Evolutionary conservation across 2,888 invertebrate species (phyloP).

Genomic region (Cerastoderma edule): DNA sequence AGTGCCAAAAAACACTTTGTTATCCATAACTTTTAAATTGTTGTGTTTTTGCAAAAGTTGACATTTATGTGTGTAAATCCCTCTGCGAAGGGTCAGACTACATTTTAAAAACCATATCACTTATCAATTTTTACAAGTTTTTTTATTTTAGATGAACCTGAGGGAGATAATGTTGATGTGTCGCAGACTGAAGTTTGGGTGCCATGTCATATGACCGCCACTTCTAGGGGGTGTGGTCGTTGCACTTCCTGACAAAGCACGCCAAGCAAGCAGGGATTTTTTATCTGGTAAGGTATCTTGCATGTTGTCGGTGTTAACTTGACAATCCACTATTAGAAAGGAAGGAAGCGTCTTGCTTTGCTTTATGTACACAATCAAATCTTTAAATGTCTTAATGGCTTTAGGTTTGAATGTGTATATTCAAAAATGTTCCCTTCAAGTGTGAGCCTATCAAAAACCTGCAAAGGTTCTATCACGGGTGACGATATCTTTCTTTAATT

Average conservation of each 20-base stretch:
- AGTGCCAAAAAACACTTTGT: too few relatives aligned
- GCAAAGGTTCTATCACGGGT: too few relatives aligned
- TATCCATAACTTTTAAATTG: too few relatives aligned
- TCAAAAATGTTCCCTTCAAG: too few relatives aligned
- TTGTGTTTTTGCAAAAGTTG: not conserved
- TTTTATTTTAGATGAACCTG: conserved; percentile 55
- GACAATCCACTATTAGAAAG: too few relatives aligned
- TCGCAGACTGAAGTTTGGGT: conserved; percentile 8
- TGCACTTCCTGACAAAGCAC: conserved; percentile 38
- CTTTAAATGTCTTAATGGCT: too few relatives aligned
- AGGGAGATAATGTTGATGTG: conserved; percentile 11
- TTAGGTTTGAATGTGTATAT: too few relatives aligned
- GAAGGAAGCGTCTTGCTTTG: too few relatives aligned
- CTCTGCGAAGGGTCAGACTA: not conserved
- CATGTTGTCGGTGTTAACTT: too few relatives aligned
- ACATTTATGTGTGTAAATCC: not conserved
- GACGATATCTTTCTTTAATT: too few relatives aligned
- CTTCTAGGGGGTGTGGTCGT: conserved; percentile 29
- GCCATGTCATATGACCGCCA: conserved; percentile 18
- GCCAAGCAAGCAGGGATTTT: conserved; percentile 18
- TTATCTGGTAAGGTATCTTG: conserved; percentile 57
- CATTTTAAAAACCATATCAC: conserved; percentile 6
- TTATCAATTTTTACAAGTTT: conserved; percentile 52
- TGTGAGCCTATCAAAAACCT: too few relatives aligned
- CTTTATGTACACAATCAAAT: too few relatives aligned